Base-by-base conservation (phyloP, 2,113 vertebrate genomes). In the Psephotus haematonotus region DNA sequence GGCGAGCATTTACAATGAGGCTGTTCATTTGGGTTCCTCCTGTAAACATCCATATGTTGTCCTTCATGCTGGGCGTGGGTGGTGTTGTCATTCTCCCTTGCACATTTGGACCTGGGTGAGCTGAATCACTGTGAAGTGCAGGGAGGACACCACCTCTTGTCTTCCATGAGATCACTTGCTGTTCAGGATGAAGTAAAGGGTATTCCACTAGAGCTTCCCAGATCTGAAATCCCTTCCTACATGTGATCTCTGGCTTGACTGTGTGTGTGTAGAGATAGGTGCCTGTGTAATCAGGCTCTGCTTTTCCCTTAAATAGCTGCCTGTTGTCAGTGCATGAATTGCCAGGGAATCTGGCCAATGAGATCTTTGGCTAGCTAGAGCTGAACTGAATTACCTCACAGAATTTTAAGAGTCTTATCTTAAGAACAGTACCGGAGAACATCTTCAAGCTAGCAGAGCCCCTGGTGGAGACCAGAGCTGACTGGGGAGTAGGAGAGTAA, bases 1-100 rank as follows among this genome's bases (percentile, higher is more conserved):
- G 53, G 35, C 47, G 97, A 94, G 69, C 92, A 86, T 94, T 97
- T 95, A 64, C 90, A 87, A 13, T 67, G 84, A 71, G 44, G 88
- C 50, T 94, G 87, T 88, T 96, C 90, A 87, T 93, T 95, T 94
- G 79, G 57, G 59, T 78, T 93, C 23, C 33, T 81, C 68, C 77
- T 64, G 47, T 28, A 80, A 76, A 57, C 72, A 71, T 37, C 50
- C 8, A 6, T 68, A 68, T 25, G 47, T 39, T 41, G 52, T 76
- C 86, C 86, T 91, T 90, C 35, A 2, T n/a, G 80, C 39, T 5
- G 9, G 35, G 9, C 5, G 0, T 35, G 57, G 72, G 44, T 60
- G 79, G 25, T 55, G 14, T 17, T 43, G 39, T 76, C 50, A 62
- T 16, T 70, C 46, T 90, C 17, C 33, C 6, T 19, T 47, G 59